phyloP scores from a whole-genome alignment of 2,113 vertebrate species.

The Hippolais icterina region DNA sequence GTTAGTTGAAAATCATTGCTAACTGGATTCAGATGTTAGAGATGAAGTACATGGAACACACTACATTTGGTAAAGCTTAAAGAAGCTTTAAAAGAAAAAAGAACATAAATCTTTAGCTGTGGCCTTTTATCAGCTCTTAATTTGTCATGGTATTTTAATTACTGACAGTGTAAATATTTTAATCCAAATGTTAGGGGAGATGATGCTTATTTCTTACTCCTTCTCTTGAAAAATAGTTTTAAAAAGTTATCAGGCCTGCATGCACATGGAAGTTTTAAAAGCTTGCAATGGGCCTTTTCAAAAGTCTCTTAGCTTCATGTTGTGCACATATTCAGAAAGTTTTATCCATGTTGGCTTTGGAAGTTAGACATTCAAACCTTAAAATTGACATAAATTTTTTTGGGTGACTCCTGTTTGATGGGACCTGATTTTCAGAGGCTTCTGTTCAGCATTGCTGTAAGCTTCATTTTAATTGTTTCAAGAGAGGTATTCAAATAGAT shows the following conservation, averaged over 20 bases:
- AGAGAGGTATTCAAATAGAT: not conserved
- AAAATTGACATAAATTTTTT: not conserved
- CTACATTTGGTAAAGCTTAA: slow-evolving; percentile 76
- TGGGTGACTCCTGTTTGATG: not conserved
- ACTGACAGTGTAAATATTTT: slow-evolving; percentile 67
- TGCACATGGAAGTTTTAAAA: not conserved
- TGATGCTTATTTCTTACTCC: not conserved
- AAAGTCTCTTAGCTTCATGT: not conserved
- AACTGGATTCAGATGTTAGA: slow-evolving; percentile 78
- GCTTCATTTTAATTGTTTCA: not conserved
- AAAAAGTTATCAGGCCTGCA: not conserved
- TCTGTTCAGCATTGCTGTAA: not conserved
- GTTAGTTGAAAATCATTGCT: slow-evolving; percentile 63
- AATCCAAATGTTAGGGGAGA: slow-evolving; percentile 69
- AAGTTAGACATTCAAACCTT: not conserved
- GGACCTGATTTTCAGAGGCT: not conserved
- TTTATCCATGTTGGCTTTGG: not conserved
- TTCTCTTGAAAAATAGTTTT: not conserved
- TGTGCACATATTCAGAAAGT: not conserved
- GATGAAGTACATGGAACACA: slow-evolving; percentile 52
- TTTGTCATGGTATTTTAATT: slow-evolving; percentile 78
- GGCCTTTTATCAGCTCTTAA: slow-evolving; percentile 79
- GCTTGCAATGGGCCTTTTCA: not conserved
- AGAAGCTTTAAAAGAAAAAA: slow-evolving; percentile 30
- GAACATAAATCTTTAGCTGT: slow-evolving; percentile 70